A percentile compares a stretch with the other conserved stretches of the same genome.
Evolutionary conservation across 2,113 vertebrate genomes (phyloP).

Genomic region (Chlorodrepanis virens): DNA sequence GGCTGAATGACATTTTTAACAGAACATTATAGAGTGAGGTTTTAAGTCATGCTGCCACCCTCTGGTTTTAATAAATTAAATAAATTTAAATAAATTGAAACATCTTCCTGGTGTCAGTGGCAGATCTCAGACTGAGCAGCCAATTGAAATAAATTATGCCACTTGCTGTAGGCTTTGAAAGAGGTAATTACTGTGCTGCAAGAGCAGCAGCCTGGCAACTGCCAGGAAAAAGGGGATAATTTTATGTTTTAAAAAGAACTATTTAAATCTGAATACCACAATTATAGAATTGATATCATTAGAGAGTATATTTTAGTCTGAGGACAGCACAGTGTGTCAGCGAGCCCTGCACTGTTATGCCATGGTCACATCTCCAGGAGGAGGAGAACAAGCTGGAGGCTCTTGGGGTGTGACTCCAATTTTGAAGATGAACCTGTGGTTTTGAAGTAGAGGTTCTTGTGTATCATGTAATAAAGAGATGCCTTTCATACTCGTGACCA

Average conservation of each 20-base stretch:
- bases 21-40: not conserved
- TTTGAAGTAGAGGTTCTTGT: not conserved
- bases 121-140: not conserved
- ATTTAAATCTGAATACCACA: not conserved
- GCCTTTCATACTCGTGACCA: not conserved
- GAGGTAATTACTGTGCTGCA: not conserved
- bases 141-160: not conserved
- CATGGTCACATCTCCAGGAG: not conserved
- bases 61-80: not conserved
- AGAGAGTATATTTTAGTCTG: not conserved
- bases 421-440: not conserved
- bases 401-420: not conserved
- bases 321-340: not conserved
- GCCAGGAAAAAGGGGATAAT: not conserved
- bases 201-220: not conserved
- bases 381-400: not conserved
- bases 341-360: not conserved
- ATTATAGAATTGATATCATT: not conserved
- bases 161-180: not conserved
- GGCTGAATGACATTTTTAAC: not conserved
- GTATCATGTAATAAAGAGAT: not conserved
- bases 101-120: not conserved
- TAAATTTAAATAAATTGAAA: not conserved
- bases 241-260: conserved; percentile 4
- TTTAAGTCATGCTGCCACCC: not conserved